phyloP scores from a whole-genome alignment of 2,888 invertebrate species.

The Barypeithes pellucidus region DNA sequence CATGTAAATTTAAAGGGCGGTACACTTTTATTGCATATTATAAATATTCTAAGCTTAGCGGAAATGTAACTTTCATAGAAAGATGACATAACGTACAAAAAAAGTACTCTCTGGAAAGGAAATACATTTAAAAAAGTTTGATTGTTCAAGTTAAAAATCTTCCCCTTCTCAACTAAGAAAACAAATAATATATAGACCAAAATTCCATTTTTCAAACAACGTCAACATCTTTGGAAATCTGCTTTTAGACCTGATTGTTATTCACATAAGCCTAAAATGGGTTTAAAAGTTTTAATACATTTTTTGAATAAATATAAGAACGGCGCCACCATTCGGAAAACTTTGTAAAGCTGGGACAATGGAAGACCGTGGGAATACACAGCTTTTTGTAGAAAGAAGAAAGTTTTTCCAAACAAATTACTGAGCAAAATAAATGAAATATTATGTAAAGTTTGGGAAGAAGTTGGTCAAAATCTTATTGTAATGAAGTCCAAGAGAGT shows the following conservation, averaged over 20 bases:
- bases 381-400: constrained; percentile 5
- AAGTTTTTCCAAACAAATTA: constrained; percentile 19
- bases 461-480: not conserved
- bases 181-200: constrained; percentile 21
- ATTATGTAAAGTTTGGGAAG: constrained; percentile 1
- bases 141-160: constrained; percentile 19
- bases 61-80: no score
- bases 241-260: constrained; percentile 37
- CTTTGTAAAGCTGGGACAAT: constrained; percentile 19
- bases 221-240: constrained; percentile 30
- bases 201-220: constrained; percentile 31
- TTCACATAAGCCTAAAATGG: constrained; percentile 34
- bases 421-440: constrained; percentile 9
- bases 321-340: constrained; percentile 31
- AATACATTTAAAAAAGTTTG: not conserved
- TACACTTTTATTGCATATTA: no score
- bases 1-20: no score
- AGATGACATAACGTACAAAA: no score
- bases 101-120: no score
- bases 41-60: no score
- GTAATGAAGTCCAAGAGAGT: not conserved
- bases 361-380: constrained; percentile 22
- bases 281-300: constrained; percentile 40
- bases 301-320: constrained; percentile 38
- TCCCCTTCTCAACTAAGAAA: constrained; percentile 4